phyloP scores from a whole-genome alignment of 2,113 vertebrate species.

The Pseudorhombus dupliciocellatus region DNA sequence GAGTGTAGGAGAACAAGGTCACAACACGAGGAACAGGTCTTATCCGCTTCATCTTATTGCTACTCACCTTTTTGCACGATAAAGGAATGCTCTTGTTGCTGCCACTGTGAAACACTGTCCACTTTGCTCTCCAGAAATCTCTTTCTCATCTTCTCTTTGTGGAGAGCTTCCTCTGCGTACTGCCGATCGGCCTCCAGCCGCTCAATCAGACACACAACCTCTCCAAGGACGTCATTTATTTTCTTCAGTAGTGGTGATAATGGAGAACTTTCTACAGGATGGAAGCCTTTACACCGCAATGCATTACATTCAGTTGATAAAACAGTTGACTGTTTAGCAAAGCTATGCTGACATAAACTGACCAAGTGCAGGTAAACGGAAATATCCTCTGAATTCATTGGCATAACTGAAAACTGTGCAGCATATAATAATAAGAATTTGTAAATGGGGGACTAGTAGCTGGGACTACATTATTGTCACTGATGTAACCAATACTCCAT shows the following conservation, averaged over 20 bases:
- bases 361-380: background rate
- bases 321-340: background rate
- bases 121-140: slow-evolving; percentile 76
- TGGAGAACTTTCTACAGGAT: slow-evolving; percentile 57
- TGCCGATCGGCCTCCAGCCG: slow-evolving; percentile 85
- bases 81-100: slow-evolving; percentile 78
- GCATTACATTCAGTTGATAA: background rate
- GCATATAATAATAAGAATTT: background rate
- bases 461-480: slow-evolving; percentile 5
- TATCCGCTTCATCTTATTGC: background rate
- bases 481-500: too few species aligned
- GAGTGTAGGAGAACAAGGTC: background rate
- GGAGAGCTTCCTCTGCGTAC: slow-evolving; percentile 82
- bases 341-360: background rate
- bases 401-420: background rate
- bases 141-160: slow-evolving; percentile 77
- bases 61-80: slow-evolving; percentile 83
- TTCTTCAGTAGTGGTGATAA: slow-evolving; percentile 77
- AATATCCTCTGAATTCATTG: background rate
- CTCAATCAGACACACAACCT: slow-evolving; percentile 85
- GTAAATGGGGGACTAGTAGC: too few species aligned
- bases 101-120: slow-evolving; percentile 82
- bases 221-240: slow-evolving; percentile 80
- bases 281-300: slow-evolving; percentile 28
- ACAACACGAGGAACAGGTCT: background rate